Conservation (phyloP, 2,113 vertebrate species). For the Shinisaurus crocodilurus region DNA sequence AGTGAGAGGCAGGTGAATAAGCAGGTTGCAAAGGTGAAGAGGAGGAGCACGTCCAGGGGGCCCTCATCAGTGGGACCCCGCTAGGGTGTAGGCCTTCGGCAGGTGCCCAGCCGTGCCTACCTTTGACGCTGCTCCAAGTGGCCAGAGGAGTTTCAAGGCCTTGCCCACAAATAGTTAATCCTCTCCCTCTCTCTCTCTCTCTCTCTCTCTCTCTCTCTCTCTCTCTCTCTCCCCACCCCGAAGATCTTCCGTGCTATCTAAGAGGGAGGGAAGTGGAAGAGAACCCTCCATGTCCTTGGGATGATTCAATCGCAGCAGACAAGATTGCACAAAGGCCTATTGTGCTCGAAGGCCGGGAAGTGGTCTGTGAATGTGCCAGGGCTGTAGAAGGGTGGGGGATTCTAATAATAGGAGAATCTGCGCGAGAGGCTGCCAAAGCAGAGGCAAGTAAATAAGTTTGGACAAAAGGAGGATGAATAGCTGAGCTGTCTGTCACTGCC, state of each 20-base stretch:
- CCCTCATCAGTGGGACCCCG: too few relatives aligned
- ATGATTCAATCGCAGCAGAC: not conserved
- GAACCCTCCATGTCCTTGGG: slow-evolving; percentile 44
- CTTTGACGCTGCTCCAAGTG: too few relatives aligned
- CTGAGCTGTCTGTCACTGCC: slow-evolving; percentile 14
- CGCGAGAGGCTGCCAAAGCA: not conserved
- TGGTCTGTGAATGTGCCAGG: not conserved
- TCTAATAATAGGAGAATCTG: slow-evolving; percentile 61
- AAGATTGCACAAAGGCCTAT: slow-evolving; percentile 9
- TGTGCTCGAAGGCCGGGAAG: not conserved
- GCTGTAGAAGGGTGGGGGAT: slow-evolving; percentile 39
- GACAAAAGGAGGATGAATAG: slow-evolving; percentile 64
- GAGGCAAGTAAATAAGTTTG: not conserved
- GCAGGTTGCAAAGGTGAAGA: too few relatives aligned
- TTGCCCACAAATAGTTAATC: not conserved
- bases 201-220: too few relatives aligned
- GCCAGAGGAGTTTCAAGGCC: too few relatives aligned
- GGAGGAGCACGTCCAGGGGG: too few relatives aligned
- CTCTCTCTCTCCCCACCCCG: not conserved
- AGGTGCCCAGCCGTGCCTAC: too few relatives aligned
- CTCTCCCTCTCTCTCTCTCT: too few relatives aligned
- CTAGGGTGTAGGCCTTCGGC: too few relatives aligned
- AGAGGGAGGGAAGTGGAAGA: not conserved
- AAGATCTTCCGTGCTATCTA: not conserved
- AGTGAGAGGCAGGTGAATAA: too few relatives aligned